These are phyloP conservation scores for Ernsta delagoae DNA, from an alignment of 2,888 invertebrate species.

Conservation along the genomic window DNA sequence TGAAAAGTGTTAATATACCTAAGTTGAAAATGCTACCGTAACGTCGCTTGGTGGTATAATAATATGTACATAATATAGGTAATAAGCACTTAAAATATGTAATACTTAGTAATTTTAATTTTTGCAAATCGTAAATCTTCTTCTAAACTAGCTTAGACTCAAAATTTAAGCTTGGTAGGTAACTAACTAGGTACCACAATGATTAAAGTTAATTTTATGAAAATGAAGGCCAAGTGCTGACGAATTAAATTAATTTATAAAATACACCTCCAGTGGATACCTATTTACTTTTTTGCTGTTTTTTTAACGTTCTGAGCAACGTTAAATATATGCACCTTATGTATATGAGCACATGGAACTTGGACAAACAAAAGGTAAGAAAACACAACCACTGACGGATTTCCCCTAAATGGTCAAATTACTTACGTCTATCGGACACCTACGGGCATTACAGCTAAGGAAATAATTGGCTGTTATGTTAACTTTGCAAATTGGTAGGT, in stretches of 20 bases:
- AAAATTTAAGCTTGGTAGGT: too few relatives aligned
- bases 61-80: neutral
- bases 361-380: neutral
- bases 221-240: neutral
- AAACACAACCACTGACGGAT: neutral
- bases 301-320: neutral
- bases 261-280: neutral
- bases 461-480: constrained; percentile 53
- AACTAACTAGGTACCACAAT: neutral
- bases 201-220: neutral
- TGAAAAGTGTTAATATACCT: too few relatives aligned
- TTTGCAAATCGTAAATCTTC: neutral
- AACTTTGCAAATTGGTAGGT: constrained; percentile 57
- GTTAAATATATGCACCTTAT: neutral
- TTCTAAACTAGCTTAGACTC: neutral
- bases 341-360: neutral
- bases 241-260: neutral
- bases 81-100: too few relatives aligned
- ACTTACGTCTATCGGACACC: constrained; percentile 32
- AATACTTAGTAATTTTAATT: neutral
- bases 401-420: constrained; percentile 29
- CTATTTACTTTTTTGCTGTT: neutral
- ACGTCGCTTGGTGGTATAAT: too few relatives aligned
- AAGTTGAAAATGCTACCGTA: too few relatives aligned
- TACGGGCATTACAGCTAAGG: constrained; percentile 38